Percentiles rank a stretch among this genome's conserved stretches.
These are phyloP conservation scores for Galerucella calmariensis DNA, from an alignment of 2,888 invertebrate genomes.

Conservation along the genomic window DNA sequence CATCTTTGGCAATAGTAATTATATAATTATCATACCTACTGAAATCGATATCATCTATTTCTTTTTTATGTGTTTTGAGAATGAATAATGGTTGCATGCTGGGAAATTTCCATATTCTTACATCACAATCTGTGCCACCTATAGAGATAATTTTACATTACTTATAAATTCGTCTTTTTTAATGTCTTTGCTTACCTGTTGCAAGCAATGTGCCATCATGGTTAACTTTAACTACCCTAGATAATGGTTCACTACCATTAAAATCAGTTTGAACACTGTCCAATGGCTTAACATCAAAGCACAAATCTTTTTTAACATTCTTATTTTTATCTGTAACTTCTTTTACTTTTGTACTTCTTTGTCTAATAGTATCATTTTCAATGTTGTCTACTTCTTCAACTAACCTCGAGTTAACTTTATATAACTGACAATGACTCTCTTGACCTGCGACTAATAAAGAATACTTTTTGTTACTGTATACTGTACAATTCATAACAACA, in stretches of 20 bases:
- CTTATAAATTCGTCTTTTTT: not conserved
- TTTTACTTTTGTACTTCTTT: slow-evolving; percentile 69
- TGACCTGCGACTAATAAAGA: slow-evolving; percentile 89
- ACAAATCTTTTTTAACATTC: slow-evolving; percentile 70
- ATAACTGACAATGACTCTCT: slow-evolving; percentile 90
- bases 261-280: slow-evolving; percentile 90
- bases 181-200: slow-evolving; percentile 68
- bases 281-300: slow-evolving; percentile 79
- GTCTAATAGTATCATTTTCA: slow-evolving; percentile 63
- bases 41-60: slow-evolving; percentile 95
- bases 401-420: slow-evolving; percentile 72
- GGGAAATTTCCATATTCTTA: slow-evolving; percentile 91
- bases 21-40: slow-evolving; percentile 81
- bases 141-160: slow-evolving; percentile 30
- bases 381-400: slow-evolving; percentile 65
- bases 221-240: slow-evolving; percentile 81
- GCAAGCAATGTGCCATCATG: slow-evolving; percentile 83
- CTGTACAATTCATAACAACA: slow-evolving; percentile 92
- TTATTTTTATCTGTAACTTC: slow-evolving; percentile 69
- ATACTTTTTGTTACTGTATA: slow-evolving; percentile 77
- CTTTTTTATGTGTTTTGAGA: slow-evolving; percentile 84
- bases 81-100: slow-evolving; percentile 77
- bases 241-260: slow-evolving; percentile 80
- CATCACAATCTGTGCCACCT: slow-evolving; percentile 86
- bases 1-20: slow-evolving; percentile 90